Base-by-base conservation (phyloP, 1,140 invertebrate genomes). In the Procambarus virginalis region DNA sequence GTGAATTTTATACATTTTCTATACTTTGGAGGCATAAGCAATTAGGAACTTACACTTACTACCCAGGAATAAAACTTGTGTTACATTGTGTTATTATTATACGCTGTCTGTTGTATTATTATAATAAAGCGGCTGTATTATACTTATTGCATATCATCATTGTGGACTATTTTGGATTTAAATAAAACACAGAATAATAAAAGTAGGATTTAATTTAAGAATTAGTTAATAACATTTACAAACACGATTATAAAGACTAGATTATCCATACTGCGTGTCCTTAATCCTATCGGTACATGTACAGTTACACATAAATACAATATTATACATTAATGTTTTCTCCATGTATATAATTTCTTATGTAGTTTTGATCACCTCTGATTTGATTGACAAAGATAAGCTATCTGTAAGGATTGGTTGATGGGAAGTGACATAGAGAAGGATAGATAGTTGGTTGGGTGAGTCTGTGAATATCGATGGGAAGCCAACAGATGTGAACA, bases 141-240 rank as follows among this genome's bases (percentile, higher is more conserved):
- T 34, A 34, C 34, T 34, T 34, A 34, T 34, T 34, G 34, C 34
- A 34, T 34, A 34, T 34, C 34, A 34, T 34, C 34, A 34, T 34
- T 34, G 34, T 34, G 34, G 34, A 34, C 34, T 34, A 34, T 34
- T 34, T 34, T 34, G 48, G 48, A 55, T 20, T 22, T 14, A 20
- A 64, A 64, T 64, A 64, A 64, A 64, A 64, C 17, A 10, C 48
- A 34, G 49, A 8, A 51, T 84, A 84, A 68, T 60, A 84, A 84
- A 84, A 84, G 60, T 84, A 84, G 82, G 82, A 70, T 84, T 83
- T 84, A 84, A 70, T 84, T 84, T 84, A 68, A 84, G 82, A 84
- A 84, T 84, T 84, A 55, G 82, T 84, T 84, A 84, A 84, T 84
- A 73, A 84, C 82, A 84, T 84, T 84, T 84, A 84, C 82, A 84